phyloP scores from a whole-genome alignment of 2,113 vertebrate genomes.

The Nymphicus hollandicus region DNA sequence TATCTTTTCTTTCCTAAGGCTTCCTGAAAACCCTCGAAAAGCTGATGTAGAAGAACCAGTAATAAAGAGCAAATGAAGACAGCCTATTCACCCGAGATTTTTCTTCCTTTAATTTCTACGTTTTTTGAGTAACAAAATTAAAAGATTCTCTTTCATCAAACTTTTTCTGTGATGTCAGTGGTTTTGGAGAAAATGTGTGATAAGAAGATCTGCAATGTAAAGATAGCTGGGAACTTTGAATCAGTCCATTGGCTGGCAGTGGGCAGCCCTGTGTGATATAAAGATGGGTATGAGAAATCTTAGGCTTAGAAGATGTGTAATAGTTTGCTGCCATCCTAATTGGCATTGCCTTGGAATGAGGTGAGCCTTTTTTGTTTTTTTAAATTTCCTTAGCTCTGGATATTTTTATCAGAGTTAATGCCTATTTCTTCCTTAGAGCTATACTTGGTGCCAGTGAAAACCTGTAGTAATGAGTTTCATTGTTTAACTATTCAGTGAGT shows the following conservation, averaged over 20 bases:
- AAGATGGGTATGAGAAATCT: background rate
- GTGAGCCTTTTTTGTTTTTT: background rate
- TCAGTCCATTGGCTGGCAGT: background rate
- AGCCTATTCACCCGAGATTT: background rate
- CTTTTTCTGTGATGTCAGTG: background rate
- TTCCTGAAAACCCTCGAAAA: background rate
- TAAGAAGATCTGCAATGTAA: conserved; percentile 33
- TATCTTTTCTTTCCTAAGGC: background rate
- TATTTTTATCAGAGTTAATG: background rate
- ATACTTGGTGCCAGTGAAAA: background rate
- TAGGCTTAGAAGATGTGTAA: background rate
- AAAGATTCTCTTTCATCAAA: background rate
- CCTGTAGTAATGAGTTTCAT: background rate
- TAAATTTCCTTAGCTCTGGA: background rate
- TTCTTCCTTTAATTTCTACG: background rate
- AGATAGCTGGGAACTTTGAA: background rate
- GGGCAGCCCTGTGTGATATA: background rate
- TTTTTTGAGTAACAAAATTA: background rate
- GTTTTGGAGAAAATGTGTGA: background rate
- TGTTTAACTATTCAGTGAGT: background rate
- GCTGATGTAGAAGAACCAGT: background rate
- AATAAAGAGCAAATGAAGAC: background rate
- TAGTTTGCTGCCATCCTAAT: background rate
- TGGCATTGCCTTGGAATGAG: background rate
- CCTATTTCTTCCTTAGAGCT: background rate